These are phyloP conservation scores for Ectropis grisescens DNA, from an alignment of 1,140 invertebrate genomes.

Conservation along the genomic window DNA sequence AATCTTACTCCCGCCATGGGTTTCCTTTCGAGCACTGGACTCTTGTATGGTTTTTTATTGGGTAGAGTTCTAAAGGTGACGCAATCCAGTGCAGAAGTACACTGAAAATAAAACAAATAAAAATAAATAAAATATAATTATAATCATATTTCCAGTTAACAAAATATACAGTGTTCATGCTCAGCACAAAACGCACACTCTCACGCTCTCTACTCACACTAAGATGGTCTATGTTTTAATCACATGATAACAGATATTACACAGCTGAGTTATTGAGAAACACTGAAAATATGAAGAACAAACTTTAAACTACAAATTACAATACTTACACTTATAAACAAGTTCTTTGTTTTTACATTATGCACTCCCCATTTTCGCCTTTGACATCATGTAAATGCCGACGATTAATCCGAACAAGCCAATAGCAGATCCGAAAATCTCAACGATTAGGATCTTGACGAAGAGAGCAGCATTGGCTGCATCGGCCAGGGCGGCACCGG, in stretches of 20 bases:
- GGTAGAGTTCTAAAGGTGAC: conserved; percentile 25
- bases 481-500: conserved; percentile 95
- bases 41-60: conserved; percentile 18
- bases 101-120: conserved; percentile 34
- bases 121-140: too few species aligned
- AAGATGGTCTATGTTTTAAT: too few species aligned
- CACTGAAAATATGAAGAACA: too few species aligned
- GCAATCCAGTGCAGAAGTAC: conserved; percentile 41
- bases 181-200: too few species aligned
- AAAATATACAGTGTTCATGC: too few species aligned
- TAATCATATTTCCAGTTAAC: too few species aligned
- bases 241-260: too few species aligned
- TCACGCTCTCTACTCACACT: too few species aligned
- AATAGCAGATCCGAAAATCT: conserved; percentile 98
- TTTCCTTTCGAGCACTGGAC: conserved; percentile 39
- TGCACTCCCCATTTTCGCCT: conserved; percentile 73
- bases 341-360: conserved; percentile 41
- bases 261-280: too few species aligned
- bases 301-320: too few species aligned
- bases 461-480: conserved; percentile 95
- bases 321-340: conserved; percentile 56
- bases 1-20: too few species aligned
- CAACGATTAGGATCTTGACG: conserved; percentile 97
- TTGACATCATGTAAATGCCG: conserved; percentile 91
- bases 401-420: conserved; percentile 98